Evolutionary conservation across 2,888 invertebrate genomes (phyloP), one percentile per base, ranked within the genome.

Genomic region (Griposia aprilina): DNA sequence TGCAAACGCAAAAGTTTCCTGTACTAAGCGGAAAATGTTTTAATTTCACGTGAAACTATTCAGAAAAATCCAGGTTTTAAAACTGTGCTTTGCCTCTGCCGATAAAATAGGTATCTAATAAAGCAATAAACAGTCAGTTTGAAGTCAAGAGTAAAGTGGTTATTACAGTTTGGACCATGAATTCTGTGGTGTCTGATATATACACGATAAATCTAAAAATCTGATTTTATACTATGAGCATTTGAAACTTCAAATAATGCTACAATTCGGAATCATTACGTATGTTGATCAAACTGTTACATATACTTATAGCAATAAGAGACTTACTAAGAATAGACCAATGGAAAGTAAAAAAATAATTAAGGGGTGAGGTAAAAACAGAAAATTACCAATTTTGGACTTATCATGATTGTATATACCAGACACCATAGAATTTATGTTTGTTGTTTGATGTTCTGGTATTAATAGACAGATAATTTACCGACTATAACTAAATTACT

Each of bases 401-500:
- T 36, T 36, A 36, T 36, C 30, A 36, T 36, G 30, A 36, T 36
- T 36, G 30, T 36, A 36, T 36, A 36, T 36, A 36, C 2, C 30
- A 36, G 30, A 36, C 30, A 36, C 30, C 30, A 36, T 3, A 36
- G 30, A 36, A 36, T 74, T 83, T 59, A 63, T 71, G 30, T 71
- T 78, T 63, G 74, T 75, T 50, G 71, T 74, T 75, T 78, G 20
- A 78, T 68, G 30, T 74, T 80, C 55, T 73, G 69, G 65, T 81
- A 80, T 30, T 78, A 78, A 73, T 71, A 81, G 59, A 78, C 68
- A 77, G 67, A 72, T 69, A 87, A 48, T 69, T 85, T 79, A 82
- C 77, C 79, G 78, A 74, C 81, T 86, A 89, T 76, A 88, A 65
- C 78, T 84, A 85, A 78, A 79, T 76, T 82, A 83, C 23, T 74